These are phyloP conservation scores for Hepsetus odoe DNA, from an alignment of 2,113 vertebrate species.

Conservation along the genomic window DNA sequence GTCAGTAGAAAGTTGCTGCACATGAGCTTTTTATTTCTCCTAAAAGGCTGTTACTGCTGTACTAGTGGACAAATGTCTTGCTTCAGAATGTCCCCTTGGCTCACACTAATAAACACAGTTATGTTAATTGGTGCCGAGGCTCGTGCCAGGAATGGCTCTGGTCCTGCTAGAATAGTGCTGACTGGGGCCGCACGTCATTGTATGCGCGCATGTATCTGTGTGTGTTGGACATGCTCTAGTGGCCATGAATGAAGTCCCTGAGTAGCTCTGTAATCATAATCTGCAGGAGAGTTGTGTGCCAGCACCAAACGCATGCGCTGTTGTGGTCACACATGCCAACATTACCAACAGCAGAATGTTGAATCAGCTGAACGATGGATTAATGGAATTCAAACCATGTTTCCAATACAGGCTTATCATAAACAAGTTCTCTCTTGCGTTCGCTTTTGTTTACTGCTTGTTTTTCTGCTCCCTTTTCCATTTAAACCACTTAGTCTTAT, in stretches of 20 bases:
- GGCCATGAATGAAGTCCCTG: slow-evolving; percentile 18
- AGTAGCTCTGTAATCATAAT: slow-evolving; percentile 40
- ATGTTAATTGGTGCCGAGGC: slow-evolving; percentile 25
- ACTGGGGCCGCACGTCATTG: slow-evolving; percentile 47
- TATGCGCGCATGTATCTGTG: slow-evolving; percentile 36
- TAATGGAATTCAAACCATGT: slow-evolving; percentile 7
- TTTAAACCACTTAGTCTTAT: not conserved
- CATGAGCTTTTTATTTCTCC: too few relatives aligned
- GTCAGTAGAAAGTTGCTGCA: too few relatives aligned
- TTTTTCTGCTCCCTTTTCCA: not conserved
- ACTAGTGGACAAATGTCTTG: not conserved
- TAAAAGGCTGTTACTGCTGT: slow-evolving; percentile 12
- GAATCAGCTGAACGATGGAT: not conserved
- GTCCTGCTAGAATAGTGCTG: slow-evolving; percentile 8
- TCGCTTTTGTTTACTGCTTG: not conserved
- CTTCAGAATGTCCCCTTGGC: slow-evolving; percentile 12
- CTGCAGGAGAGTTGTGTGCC: not conserved
- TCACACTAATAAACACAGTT: slow-evolving; percentile 39
- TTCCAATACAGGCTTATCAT: not conserved
- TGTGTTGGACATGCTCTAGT: slow-evolving; percentile 52
- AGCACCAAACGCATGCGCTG: slow-evolving; percentile 12
- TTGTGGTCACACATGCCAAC: slow-evolving; percentile 3
- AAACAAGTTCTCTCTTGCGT: not conserved
- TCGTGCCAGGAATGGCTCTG: slow-evolving; percentile 27
- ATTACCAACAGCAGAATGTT: not conserved